phyloP scores from a whole-genome alignment of 2,888 invertebrate species.

The Lathronympha strigana region DNA sequence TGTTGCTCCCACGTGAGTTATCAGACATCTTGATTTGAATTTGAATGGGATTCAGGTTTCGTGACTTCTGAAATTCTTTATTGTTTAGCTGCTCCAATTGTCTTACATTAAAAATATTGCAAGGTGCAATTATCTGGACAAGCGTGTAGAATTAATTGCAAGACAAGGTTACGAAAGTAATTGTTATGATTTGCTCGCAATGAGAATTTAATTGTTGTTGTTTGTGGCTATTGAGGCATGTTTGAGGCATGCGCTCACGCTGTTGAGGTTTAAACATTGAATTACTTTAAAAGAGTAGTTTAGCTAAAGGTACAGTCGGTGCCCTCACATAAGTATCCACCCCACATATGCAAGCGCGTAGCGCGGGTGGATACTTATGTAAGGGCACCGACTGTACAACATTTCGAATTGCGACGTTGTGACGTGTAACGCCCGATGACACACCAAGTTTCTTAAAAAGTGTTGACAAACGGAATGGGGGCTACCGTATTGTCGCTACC shows the following conservation, averaged over 20 bases:
- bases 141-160: slow-evolving; percentile 37
- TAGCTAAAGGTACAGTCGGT: too few relatives aligned
- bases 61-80: slow-evolving; percentile 56
- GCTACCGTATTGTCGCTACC: too few relatives aligned
- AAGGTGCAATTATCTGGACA: slow-evolving; percentile 26
- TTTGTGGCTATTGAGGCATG: slow-evolving; percentile 16
- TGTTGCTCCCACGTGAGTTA: slow-evolving; percentile 61
- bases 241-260: slow-evolving; percentile 11
- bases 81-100: slow-evolving; percentile 63
- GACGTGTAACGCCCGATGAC: too few relatives aligned
- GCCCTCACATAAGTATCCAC: too few relatives aligned
- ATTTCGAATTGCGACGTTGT: too few relatives aligned
- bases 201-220: slow-evolving; percentile 26
- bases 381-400: too few relatives aligned
- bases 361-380: too few relatives aligned
- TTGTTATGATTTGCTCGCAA: slow-evolving; percentile 26
- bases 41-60: slow-evolving; percentile 66
- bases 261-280: slow-evolving; percentile 7
- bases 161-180: slow-evolving; percentile 34
- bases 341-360: too few relatives aligned
- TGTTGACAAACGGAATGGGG: too few relatives aligned
- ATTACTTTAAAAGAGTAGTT: not conserved
- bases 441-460: too few relatives aligned
- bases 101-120: slow-evolving; percentile 54
- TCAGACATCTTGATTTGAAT: slow-evolving; percentile 57